Evolutionary conservation across 2,888 invertebrate species (phyloP), one percentile per base, ranked within the genome.

Genomic region (Melangyna quadrimaculata): DNA sequence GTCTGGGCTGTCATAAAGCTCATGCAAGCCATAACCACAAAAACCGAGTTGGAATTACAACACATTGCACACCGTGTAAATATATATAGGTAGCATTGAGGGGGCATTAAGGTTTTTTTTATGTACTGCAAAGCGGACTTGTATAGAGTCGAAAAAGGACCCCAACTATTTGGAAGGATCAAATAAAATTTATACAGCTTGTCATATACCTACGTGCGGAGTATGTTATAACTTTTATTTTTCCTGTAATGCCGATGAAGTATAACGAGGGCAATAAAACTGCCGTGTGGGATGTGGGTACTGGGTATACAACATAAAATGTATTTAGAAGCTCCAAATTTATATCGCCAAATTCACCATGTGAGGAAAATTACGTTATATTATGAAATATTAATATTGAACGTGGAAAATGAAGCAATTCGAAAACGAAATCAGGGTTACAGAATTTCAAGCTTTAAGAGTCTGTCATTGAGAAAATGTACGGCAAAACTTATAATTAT

Each of bases 31-130:
- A 78, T 73, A 74, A 70, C 73, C 70, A 55, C 74, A 65, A 74
- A 83, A 83, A 74, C 59, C 51, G 57, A 65, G 57, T 40, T 19
- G 65, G 51, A 78, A 75, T 59, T 61, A 71, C 71, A 75, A 74
- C 71, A 67, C 67, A 65, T 14, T 84, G 71, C 71, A 84, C 71
- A 19, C 29, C 32, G 12, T 19, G 17, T n/a, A 0, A 6, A 35
- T 81, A 55, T n/a, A n/a, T n/a, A n/a, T n/a, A n/a, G n/a, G n/a
- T 67, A 70, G 72, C 35, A 35, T 27, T 73, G 17, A 53, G 65
- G 37, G 12, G 22, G n/a, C 19, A 45, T 59, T 70, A 32, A 17
- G 53, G 17, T 24, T 67, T 78, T 67, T 78, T 69, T 70, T 57
- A 51, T 48, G 48, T 14, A 51, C 32, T 48, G 43, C 12, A 14